Evolutionary conservation across 2,888 invertebrate species (phyloP).

Genomic region (Autographa gamma): DNA sequence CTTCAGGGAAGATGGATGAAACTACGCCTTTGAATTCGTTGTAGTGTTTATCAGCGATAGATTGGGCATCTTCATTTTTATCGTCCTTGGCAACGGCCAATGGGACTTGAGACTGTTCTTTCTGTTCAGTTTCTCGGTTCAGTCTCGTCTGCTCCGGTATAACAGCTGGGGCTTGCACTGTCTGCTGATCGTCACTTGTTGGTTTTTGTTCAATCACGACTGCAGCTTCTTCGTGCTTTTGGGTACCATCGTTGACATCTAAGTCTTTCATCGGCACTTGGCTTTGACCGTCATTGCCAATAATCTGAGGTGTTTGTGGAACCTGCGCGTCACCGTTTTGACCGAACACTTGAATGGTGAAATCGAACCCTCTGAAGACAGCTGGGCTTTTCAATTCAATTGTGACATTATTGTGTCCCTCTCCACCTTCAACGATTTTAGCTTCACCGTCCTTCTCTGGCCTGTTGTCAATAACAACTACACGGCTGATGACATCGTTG

Average conservation of each 20-base stretch:
- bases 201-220: slow-evolving; percentile 19
- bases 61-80: neutral
- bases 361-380: slow-evolving; percentile 78
- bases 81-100: neutral
- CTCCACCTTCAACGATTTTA: slow-evolving; percentile 77
- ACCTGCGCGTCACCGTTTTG: slow-evolving; percentile 41
- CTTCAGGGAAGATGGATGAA: slow-evolving; percentile 6
- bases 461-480: slow-evolving; percentile 76
- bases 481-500: slow-evolving; percentile 72
- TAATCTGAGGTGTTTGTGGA: slow-evolving; percentile 20
- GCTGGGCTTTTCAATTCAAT: slow-evolving; percentile 81
- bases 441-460: slow-evolving; percentile 80
- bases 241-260: slow-evolving; percentile 12
- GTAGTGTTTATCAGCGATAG: slow-evolving; percentile 21
- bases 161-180: slow-evolving; percentile 20
- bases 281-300: slow-evolving; percentile 25
- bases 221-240: slow-evolving; percentile 15
- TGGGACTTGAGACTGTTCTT: slow-evolving; percentile 19
- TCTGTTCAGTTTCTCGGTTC: slow-evolving; percentile 38
- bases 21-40: slow-evolving; percentile 13
- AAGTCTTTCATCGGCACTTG: slow-evolving; percentile 32
- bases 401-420: slow-evolving; percentile 76
- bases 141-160: slow-evolving; percentile 27
- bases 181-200: slow-evolving; percentile 19
- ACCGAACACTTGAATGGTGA: slow-evolving; percentile 74